Percentiles rank a stretch among this genome's conserved stretches.
These are phyloP conservation scores for Sabatieria punctata DNA, from an alignment of 2,888 invertebrate genomes.

Conservation along the genomic window DNA sequence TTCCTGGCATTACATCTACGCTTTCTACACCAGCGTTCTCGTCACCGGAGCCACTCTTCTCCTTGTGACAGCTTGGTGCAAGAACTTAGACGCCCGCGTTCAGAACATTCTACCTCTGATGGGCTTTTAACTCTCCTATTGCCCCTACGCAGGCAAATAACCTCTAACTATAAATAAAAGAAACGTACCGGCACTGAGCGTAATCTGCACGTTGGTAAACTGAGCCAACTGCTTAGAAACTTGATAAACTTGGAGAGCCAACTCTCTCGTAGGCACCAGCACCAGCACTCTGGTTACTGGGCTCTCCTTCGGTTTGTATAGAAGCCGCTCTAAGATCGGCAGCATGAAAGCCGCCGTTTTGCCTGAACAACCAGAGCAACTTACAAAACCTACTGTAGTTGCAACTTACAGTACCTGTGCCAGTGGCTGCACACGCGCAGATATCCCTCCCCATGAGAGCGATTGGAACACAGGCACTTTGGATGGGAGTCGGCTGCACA, in stretches of 20 bases:
- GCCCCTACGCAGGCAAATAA: neutral
- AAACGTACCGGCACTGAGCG: constrained; percentile 31
- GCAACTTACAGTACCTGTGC: constrained; percentile 41
- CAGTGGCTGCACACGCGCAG: constrained; percentile 96
- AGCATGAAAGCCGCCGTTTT: constrained; percentile 98
- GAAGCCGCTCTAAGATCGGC: constrained; percentile 76
- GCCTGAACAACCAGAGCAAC: constrained; percentile 45
- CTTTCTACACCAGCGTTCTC: constrained; percentile 26
- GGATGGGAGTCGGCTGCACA: constrained; percentile 87
- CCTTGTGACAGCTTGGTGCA: constrained; percentile 22
- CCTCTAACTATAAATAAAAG: neutral
- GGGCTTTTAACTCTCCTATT: neutral
- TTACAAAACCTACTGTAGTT: neutral
- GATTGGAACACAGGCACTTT: constrained; percentile 80
- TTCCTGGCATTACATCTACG: constrained; percentile 26
- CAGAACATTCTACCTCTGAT: constrained; percentile 21
- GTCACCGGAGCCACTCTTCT: constrained; percentile 17
- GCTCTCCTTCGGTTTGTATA: constrained; percentile 55
- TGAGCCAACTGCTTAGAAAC: constrained; percentile 77
- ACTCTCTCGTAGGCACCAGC: constrained; percentile 84
- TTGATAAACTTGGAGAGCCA: constrained; percentile 92
- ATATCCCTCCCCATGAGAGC: constrained; percentile 80
- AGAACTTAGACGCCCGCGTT: constrained; percentile 22
- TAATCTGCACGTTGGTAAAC: constrained; percentile 46
- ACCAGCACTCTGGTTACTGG: constrained; percentile 63